Evolutionary conservation across 2,888 invertebrate genomes (phyloP).

Genomic region (Eupeodes luniger): DNA sequence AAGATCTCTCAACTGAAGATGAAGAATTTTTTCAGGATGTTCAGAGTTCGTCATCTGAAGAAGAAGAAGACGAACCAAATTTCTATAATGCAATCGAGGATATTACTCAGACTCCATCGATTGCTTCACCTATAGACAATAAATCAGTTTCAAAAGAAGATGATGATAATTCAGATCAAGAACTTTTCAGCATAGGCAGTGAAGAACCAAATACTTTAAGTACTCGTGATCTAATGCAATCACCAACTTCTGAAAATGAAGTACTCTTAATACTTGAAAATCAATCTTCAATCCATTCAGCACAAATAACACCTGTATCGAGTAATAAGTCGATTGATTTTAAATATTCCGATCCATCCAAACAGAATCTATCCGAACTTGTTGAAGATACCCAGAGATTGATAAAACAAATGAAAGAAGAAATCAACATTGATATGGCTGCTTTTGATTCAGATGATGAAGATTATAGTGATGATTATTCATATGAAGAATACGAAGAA

Average conservation of each 20-base stretch:
- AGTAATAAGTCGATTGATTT: conserved; percentile 80
- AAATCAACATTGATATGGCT: conserved; percentile 87
- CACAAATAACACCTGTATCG: conserved; percentile 78
- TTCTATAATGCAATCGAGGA: conserved; percentile 67
- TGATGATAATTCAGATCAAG: conserved; percentile 79
- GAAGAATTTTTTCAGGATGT: conserved; percentile 80
- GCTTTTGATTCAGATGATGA: conserved; percentile 83
- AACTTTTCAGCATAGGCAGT: conserved; percentile 80
- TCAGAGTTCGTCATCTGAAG: conserved; percentile 77
- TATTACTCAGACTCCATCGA: not conserved
- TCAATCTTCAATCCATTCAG: conserved; percentile 26
- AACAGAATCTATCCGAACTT: conserved; percentile 85
- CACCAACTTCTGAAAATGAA: conserved; percentile 78
- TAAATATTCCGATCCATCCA: conserved; percentile 81
- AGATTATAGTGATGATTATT: conserved; percentile 81
- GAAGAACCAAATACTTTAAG: conserved; percentile 73
- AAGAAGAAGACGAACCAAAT: conserved; percentile 76
- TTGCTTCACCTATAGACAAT: not conserved
- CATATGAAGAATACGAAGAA: conserved; percentile 83
- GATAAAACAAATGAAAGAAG: conserved; percentile 88
- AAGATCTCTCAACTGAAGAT: conserved; percentile 61
- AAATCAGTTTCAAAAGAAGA: conserved; percentile 48
- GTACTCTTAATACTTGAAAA: conserved; percentile 77
- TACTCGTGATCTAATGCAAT: conserved; percentile 72
- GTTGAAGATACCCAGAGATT: conserved; percentile 87